These are phyloP conservation scores for Drosophila mayaguana DNA, from an alignment of 2,888 invertebrate species.

Conservation along the genomic window DNA sequence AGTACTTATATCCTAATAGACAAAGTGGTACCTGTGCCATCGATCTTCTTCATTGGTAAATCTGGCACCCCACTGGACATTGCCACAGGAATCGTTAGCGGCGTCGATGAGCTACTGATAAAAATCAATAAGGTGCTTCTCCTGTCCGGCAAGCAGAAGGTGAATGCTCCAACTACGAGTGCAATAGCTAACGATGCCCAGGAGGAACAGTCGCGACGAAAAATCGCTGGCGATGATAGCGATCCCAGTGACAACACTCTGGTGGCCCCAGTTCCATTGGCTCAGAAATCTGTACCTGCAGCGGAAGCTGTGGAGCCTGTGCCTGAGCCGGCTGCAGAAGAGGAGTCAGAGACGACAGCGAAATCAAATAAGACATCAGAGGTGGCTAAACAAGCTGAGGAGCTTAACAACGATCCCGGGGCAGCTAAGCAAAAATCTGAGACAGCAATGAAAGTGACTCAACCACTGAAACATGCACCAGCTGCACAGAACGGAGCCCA, in stretches of 20 bases:
- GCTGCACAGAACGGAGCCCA: too few relatives aligned
- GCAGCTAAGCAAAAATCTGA: background rate
- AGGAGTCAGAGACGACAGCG: background rate
- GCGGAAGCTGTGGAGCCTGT: background rate
- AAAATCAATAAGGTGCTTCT: slow-evolving; percentile 88
- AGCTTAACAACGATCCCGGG: background rate
- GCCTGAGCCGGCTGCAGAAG: background rate
- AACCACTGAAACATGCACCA: background rate
- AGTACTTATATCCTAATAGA: slow-evolving; percentile 85
- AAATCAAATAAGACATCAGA: background rate
- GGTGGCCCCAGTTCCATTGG: background rate
- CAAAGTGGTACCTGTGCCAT: slow-evolving; percentile 91
- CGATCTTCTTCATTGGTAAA: slow-evolving; percentile 94
- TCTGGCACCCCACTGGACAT: slow-evolving; percentile 93
- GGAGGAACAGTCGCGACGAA: background rate
- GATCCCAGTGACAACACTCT: background rate
- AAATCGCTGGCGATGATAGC: slow-evolving; percentile 58
- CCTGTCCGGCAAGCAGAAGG: slow-evolving; percentile 50
- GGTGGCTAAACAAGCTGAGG: background rate
- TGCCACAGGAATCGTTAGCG: slow-evolving; percentile 88
- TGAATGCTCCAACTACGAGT: slow-evolving; percentile 12
- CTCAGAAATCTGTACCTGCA: background rate
- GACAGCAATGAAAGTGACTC: background rate
- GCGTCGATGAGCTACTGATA: slow-evolving; percentile 87
- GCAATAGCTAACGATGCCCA: background rate